Percentiles rank a stretch among this genome's conserved stretches.
These are phyloP conservation scores for Phaenicophaeus curvirostris DNA, from an alignment of 2,797 vertebrate species.

Conservation along the genomic window DNA sequence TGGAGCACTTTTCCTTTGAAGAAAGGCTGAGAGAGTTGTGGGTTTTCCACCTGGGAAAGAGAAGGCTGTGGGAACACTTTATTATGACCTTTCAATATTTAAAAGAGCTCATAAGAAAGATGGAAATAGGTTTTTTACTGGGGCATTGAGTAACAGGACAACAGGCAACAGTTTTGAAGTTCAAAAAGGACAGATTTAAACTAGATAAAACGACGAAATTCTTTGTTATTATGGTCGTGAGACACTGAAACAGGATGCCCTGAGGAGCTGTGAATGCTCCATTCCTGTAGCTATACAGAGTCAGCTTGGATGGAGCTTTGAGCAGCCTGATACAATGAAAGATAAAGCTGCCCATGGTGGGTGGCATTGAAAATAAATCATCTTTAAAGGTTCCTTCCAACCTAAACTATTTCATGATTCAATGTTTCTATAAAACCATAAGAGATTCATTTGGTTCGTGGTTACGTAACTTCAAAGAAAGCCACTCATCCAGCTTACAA, in stretches of 20 bases:
- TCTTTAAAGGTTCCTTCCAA: background rate
- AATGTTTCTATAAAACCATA: background rate
- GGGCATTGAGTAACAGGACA: background rate
- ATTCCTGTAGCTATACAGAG: background rate
- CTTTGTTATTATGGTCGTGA: background rate
- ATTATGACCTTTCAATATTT: background rate
- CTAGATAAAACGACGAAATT: background rate
- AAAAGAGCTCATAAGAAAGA: background rate
- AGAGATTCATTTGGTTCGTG: background rate
- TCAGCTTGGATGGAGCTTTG: background rate
- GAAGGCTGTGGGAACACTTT: background rate
- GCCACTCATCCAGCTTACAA: background rate
- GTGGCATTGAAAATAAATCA: background rate
- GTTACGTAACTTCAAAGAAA: background rate
- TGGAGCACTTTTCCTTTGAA: background rate
- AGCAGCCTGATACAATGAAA: background rate
- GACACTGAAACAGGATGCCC: background rate
- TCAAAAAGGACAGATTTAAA: background rate
- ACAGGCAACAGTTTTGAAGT: background rate
- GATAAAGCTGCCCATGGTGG: background rate
- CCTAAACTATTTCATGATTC: background rate
- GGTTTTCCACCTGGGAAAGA: background rate
- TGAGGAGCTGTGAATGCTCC: background rate
- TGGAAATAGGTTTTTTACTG: background rate
- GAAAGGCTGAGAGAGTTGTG: background rate